Evolutionary conservation across 1,140 invertebrate species (phyloP).

Genomic region (Eubasilissa regina): DNA sequence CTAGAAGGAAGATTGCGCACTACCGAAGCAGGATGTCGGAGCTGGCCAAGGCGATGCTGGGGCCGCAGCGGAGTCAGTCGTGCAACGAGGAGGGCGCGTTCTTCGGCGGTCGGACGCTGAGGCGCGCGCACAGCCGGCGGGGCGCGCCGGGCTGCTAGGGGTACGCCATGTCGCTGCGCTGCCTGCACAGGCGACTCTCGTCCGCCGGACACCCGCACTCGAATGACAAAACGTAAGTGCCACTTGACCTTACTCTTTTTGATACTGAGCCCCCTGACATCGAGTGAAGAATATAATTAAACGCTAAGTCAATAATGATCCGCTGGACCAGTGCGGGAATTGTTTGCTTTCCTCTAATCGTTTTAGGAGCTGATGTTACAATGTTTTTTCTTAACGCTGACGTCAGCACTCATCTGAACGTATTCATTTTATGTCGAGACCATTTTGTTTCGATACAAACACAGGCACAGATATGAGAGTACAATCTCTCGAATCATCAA

Average conservation of each 20-base stretch:
- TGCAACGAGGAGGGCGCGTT: conserved; percentile 73
- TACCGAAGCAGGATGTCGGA: conserved; percentile 51
- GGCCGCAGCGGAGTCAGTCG: conserved; percentile 70
- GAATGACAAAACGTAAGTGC: conserved; percentile 57
- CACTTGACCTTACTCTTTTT: not conserved
- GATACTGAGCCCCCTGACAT: no score
- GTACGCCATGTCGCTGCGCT: conserved; percentile 74
- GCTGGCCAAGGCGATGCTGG: conserved; percentile 58
- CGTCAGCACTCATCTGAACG: no score
- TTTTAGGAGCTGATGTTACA: no score
- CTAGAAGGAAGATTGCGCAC: not conserved
- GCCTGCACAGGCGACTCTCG: conserved; percentile 71
- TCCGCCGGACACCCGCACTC: conserved; percentile 63
- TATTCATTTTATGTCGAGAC: no score
- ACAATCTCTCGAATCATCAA: no score
- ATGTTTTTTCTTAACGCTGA: no score
- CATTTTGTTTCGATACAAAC: no score
- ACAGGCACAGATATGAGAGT: no score
- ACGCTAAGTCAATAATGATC: no score
- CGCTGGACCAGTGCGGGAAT: no score
- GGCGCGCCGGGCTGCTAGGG: conserved; percentile 71
- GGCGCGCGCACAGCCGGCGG: conserved; percentile 69
- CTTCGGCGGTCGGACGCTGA: conserved; percentile 70
- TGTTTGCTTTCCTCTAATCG: no score
- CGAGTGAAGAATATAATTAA: no score